Percentiles rank a stretch among this genome's conserved stretches.
These are phyloP conservation scores for Anguilla japonica DNA, from an alignment of 2,113 vertebrate species.

Conservation along the genomic window DNA sequence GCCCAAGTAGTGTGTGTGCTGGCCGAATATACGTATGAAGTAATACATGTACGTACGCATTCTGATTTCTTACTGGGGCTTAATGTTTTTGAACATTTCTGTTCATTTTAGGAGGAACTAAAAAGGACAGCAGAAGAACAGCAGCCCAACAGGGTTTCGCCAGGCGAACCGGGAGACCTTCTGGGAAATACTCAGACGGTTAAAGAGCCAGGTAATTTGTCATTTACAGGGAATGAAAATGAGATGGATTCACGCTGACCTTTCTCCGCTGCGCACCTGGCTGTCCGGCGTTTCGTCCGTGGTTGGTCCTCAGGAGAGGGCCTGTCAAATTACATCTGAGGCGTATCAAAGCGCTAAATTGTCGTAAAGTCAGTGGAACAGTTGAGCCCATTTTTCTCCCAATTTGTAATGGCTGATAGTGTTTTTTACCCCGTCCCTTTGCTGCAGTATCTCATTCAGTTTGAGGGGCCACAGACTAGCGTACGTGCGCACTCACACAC, in stretches of 20 bases:
- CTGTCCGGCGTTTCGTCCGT: neutral
- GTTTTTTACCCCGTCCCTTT: too few relatives aligned
- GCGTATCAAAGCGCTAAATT: too few relatives aligned
- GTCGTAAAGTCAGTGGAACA: too few relatives aligned
- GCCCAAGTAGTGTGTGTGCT: neutral
- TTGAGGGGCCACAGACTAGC: too few relatives aligned
- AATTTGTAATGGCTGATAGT: too few relatives aligned
- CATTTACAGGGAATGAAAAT: neutral
- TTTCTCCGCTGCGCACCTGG: neutral
- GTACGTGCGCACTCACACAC: too few relatives aligned
- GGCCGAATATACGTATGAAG: neutral
- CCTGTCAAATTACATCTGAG: neutral
- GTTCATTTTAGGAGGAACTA: neutral
- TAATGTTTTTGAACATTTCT: neutral
- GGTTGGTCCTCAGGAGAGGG: too few relatives aligned
- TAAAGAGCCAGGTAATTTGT: slow-evolving; percentile 85
- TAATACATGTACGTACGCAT: neutral
- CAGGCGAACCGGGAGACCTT: slow-evolving; percentile 71
- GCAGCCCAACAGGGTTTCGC: neutral
- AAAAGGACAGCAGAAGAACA: neutral
- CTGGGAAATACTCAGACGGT: slow-evolving; percentile 80
- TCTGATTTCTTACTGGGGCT: neutral
- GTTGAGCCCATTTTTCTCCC: too few relatives aligned
- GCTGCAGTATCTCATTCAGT: too few relatives aligned
- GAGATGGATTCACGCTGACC: neutral